Evolutionary conservation across 2,113 vertebrate genomes (phyloP).

Genomic region (Barnardius zonarius): DNA sequence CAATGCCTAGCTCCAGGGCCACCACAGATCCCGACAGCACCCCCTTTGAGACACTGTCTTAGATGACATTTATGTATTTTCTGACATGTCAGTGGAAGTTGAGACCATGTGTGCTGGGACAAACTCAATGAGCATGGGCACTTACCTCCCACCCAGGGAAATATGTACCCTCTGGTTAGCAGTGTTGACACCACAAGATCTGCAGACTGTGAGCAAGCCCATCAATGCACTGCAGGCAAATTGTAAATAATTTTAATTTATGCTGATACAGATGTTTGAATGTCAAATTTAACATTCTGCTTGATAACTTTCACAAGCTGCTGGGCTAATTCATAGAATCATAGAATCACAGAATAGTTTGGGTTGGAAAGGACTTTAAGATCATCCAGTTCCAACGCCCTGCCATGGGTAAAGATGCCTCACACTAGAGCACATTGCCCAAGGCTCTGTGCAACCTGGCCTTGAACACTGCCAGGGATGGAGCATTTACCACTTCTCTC

Average conservation of each 20-base stretch:
- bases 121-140: neutral
- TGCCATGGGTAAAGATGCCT: neutral
- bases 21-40: neutral
- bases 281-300: neutral
- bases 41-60: neutral
- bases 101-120: neutral
- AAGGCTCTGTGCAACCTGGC: neutral
- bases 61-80: neutral
- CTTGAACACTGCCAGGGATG: neutral
- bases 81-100: neutral
- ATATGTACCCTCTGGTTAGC: neutral
- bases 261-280: neutral
- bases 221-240: neutral
- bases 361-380: neutral
- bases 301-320: neutral
- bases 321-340: neutral
- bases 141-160: neutral
- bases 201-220: neutral
- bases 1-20: neutral
- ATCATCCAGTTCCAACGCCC: neutral
- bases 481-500: neutral
- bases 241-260: neutral
- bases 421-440: neutral
- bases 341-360: neutral
- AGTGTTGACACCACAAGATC: neutral